phyloP scores from a whole-genome alignment of 2,888 invertebrate genomes.

The Synanthedon tipuliformis region DNA sequence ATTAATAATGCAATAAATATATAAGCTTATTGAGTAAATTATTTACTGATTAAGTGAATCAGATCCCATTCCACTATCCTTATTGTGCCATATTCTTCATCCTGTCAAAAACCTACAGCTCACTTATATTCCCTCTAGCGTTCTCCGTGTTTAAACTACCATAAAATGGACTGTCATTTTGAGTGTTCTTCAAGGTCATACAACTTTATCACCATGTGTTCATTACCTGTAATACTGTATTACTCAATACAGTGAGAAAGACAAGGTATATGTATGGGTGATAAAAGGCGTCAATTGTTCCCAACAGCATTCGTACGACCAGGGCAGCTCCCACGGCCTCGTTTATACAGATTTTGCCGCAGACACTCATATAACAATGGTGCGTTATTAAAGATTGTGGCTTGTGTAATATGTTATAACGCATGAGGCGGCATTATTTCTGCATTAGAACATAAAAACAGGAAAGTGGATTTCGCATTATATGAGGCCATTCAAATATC shows the following conservation, averaged over 20 bases:
- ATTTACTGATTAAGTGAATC: too few relatives aligned
- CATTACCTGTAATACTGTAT: conserved; percentile 5
- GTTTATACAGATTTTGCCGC: not conserved
- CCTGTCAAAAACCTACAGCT: too few relatives aligned
- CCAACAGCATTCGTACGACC: not conserved
- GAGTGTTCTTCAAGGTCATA: not conserved
- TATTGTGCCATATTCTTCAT: too few relatives aligned
- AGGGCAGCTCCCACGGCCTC: conserved; percentile 13
- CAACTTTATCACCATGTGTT: conserved; percentile 1
- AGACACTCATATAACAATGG: conserved; percentile 9
- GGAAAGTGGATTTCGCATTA: not conserved
- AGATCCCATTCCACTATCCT: too few relatives aligned
- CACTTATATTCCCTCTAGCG: too few relatives aligned
- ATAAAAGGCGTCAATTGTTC: conserved; percentile 1
- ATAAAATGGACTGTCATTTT: too few relatives aligned
- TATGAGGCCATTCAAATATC: too few relatives aligned
- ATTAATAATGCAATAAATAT: too few relatives aligned
- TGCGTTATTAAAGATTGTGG: conserved; percentile 12
- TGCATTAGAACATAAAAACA: not conserved
- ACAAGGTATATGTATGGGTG: conserved; percentile 1
- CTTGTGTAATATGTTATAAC: conserved; percentile 7
- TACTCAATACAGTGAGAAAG: conserved; percentile 2
- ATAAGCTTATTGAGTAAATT: too few relatives aligned
- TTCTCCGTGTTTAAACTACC: too few relatives aligned
- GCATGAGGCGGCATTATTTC: not conserved